These are phyloP conservation scores for Drosophila imparisetae DNA, from an alignment of 2,888 invertebrate species.

Conservation along the genomic window DNA sequence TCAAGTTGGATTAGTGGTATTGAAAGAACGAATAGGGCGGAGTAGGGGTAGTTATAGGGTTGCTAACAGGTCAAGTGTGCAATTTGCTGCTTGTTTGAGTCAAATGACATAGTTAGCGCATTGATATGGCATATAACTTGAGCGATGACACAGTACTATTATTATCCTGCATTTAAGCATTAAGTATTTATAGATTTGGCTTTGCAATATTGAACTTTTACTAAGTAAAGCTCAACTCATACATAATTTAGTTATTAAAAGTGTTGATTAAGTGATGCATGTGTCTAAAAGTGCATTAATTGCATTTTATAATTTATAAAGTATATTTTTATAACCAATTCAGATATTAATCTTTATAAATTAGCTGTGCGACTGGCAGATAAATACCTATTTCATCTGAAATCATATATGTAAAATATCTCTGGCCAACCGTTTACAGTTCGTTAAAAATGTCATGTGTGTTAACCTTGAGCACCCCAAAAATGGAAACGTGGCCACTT, in stretches of 20 bases:
- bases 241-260: not conserved
- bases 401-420: not conserved
- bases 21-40: not conserved
- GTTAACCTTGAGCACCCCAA: conserved; percentile 20
- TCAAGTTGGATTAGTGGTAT: conserved; percentile 32
- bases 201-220: not conserved
- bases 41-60: conserved; percentile 12
- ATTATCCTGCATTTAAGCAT: conserved; percentile 27
- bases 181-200: not conserved
- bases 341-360: not conserved
- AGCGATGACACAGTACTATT: conserved; percentile 10
- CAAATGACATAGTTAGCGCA: conserved; percentile 46
- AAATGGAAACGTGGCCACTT: conserved; percentile 4
- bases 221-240: not conserved
- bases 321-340: not conserved
- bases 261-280: not conserved
- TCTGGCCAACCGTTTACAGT: not conserved
- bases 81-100: conserved; percentile 52
- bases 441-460: conserved; percentile 10
- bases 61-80: conserved; percentile 48
- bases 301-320: not conserved
- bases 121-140: conserved; percentile 41
- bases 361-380: not conserved
- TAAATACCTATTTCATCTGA: not conserved
- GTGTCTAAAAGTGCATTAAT: not conserved